Conservation (phyloP, 2,113 vertebrate genomes). For the Mus spicilegus region DNA sequence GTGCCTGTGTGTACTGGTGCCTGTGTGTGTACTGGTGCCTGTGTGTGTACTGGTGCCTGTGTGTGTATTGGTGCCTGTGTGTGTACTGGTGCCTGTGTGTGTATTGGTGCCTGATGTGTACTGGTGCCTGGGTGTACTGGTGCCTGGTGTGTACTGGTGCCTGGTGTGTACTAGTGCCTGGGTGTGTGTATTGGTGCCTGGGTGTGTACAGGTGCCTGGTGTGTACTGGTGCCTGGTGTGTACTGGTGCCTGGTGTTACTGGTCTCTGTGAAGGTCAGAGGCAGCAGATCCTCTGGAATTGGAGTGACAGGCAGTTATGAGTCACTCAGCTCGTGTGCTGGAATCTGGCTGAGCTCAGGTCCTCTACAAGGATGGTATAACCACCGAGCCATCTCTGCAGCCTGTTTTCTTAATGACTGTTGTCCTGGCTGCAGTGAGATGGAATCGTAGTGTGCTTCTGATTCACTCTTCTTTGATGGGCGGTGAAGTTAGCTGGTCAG, state of each 20-base stretch:
- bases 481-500: neutral
- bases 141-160: neutral
- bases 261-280: neutral
- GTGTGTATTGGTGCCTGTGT: too few species aligned
- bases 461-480: neutral
- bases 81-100: too few species aligned
- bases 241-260: neutral
- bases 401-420: neutral
- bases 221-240: neutral
- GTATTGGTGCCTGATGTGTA: too few species aligned
- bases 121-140: too few species aligned
- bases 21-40: too few species aligned
- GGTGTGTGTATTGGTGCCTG: too few species aligned
- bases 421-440: neutral
- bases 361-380: neutral
- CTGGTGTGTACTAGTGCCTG: too few species aligned
- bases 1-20: too few species aligned
- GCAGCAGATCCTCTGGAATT: neutral
- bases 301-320: neutral
- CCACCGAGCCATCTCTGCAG: neutral
- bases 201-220: too few species aligned
- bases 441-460: neutral
- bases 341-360: too few species aligned
- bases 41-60: too few species aligned
- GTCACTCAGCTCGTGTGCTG: neutral